These are phyloP conservation scores for Sorex fumeus DNA, from an alignment of 2,113 vertebrate genomes.

Conservation along the genomic window DNA sequence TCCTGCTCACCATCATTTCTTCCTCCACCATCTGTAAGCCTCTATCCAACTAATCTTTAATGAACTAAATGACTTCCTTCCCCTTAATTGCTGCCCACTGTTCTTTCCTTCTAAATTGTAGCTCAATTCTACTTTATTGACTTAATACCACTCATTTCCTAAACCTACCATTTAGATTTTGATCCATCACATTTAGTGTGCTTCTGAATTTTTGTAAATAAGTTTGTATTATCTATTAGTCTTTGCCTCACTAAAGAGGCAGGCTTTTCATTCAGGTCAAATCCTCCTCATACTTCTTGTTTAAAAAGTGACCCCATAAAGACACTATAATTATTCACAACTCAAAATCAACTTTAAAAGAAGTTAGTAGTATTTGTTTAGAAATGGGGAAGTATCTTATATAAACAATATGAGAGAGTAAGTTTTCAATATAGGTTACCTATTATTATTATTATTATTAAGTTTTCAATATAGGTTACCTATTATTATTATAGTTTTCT, in stretches of 20 bases:
- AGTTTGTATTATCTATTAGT: slow-evolving; percentile 52
- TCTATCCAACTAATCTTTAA: slow-evolving; percentile 75
- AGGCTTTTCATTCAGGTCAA: slow-evolving; percentile 18
- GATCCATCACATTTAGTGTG: slow-evolving; percentile 59
- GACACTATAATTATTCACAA: not conserved
- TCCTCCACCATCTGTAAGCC: slow-evolving; percentile 56
- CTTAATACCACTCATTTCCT: slow-evolving; percentile 78
- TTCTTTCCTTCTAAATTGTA: slow-evolving; percentile 75
- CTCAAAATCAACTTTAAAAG: not conserved
- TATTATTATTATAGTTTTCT: not conserved
- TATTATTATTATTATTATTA: not conserved
- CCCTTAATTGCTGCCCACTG: slow-evolving; percentile 67
- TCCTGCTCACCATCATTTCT: not conserved
- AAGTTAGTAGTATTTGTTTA: not conserved
- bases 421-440: not conserved
- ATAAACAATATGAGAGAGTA: not conserved
- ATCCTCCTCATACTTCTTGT: not conserved
- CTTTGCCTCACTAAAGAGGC: slow-evolving; percentile 9
- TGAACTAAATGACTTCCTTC: slow-evolving; percentile 76
- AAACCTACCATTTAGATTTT: slow-evolving; percentile 73
- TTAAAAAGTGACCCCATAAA: not conserved
- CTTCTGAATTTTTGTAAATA: slow-evolving; percentile 39
- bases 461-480: no score
- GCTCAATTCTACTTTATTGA: slow-evolving; percentile 66
- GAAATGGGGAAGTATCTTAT: not conserved